These are phyloP conservation scores for Drosophila watanabei DNA, from an alignment of 1,140 invertebrate genomes.

Conservation along the genomic window DNA sequence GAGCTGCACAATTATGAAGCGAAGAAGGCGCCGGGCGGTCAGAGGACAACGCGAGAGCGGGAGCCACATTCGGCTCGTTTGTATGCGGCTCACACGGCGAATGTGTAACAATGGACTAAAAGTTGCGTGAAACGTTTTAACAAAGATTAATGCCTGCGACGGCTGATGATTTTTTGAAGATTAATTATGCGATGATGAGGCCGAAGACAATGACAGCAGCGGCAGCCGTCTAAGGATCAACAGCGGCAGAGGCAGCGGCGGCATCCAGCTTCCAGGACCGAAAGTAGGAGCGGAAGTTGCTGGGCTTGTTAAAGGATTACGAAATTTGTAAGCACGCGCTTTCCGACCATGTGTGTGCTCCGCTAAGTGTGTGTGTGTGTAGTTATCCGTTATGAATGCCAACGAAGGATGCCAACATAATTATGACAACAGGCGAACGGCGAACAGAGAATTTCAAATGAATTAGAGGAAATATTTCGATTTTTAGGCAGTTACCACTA, in stretches of 20 bases:
- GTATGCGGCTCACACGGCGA: slow-evolving; percentile 75
- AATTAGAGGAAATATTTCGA: neutral
- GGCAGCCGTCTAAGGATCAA: slow-evolving; percentile 11
- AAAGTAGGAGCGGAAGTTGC: slow-evolving; percentile 63
- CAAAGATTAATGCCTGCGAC: slow-evolving; percentile 84
- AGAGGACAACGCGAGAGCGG: neutral
- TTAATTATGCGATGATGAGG: slow-evolving; percentile 85
- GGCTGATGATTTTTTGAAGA: slow-evolving; percentile 85
- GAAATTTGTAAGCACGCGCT: slow-evolving; percentile 78
- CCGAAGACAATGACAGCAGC: slow-evolving; percentile 77
- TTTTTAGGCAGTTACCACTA: neutral
- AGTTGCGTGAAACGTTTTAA: slow-evolving; percentile 85
- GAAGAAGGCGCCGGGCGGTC: slow-evolving; percentile 2
- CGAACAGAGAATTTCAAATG: neutral
- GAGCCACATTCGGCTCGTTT: slow-evolving; percentile 43
- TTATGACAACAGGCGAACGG: slow-evolving; percentile 40
- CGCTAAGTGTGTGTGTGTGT: slow-evolving; percentile 22
- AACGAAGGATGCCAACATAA: slow-evolving; percentile 51
- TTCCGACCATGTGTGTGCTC: slow-evolving; percentile 47
- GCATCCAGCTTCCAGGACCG: slow-evolving; percentile 30
- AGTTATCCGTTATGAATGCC: slow-evolving; percentile 62
- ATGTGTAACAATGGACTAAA: slow-evolving; percentile 83
- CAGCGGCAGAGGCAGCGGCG: slow-evolving; percentile 27
- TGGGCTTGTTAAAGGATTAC: slow-evolving; percentile 82
- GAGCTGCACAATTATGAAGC: slow-evolving; percentile 68